Evolutionary conservation across 2,797 vertebrate genomes (phyloP), one percentile per base, ranked within the genome.

Genomic region (Semaprochilodus insignis): DNA sequence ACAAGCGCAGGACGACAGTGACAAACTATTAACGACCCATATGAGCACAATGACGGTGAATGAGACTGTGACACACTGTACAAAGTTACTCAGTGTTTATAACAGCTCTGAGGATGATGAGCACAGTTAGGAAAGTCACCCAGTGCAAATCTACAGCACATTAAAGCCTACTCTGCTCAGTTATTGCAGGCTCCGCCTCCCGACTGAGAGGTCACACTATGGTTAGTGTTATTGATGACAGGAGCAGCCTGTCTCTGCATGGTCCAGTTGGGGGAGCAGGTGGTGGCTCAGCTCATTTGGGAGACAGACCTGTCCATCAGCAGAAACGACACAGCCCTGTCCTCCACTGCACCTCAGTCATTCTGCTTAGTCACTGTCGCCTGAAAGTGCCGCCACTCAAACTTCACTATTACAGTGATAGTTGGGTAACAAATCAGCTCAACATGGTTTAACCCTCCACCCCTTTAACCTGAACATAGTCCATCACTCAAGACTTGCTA

Each of bases 261-360:
- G 86, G 85, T 87, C 84, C 86, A 81, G 85, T 89, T 80, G 89
- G 81, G 36, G 67, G 59, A 87, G 88, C 89, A 90, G 89, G 89
- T 90, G 91, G 92, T 89, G 87, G 52, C 80, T 89, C 84, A 88
- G 79, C 85, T 86, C 88, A 80, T 85, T 89, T 90, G 91, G 88
- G 85, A 89, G 78, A 83, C 86, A 54, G 82, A 86, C 76, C 84
- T 84, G 88, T 93, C 90, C 89, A 90, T 91, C 92, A 92, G 86
- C 87, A 60, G 54, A 72, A 69, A 82, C 44, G 54, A 40, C 59
- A 52, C 66, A 27, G n/a, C 78, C 25, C 59, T 34, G 72, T 74
- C 77, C 54, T 75, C 34, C 54, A 48, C 57, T 34, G n/a, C 63
- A 34, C 54, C 74, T 52, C 48, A 63, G 52, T 77, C 59, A 19